These are phyloP conservation scores for Drosophila flavopinicola DNA, from an alignment of 2,888 invertebrate genomes.

Conservation along the genomic window DNA sequence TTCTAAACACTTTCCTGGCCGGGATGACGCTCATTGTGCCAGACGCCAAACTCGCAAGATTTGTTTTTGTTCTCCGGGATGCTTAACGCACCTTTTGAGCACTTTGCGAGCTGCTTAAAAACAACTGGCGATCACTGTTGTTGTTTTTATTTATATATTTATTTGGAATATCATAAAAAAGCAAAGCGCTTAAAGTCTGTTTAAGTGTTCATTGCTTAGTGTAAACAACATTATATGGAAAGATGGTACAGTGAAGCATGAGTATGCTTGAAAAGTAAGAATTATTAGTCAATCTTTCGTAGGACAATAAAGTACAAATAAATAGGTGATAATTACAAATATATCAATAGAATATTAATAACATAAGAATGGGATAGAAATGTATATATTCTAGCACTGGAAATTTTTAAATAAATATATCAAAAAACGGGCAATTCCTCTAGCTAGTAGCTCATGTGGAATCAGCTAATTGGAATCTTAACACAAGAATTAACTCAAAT, in stretches of 20 bases:
- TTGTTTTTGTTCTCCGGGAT: conserved; percentile 11
- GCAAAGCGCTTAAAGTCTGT: conserved; percentile 67
- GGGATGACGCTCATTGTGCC: conserved; percentile 31
- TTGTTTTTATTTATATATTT: conserved; percentile 56
- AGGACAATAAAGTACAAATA: too few species aligned
- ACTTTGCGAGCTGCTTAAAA: conserved; percentile 48
- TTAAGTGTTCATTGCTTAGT: conserved; percentile 71
- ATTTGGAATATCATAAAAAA: conserved; percentile 72
- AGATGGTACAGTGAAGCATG: conserved; percentile 21
- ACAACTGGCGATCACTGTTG: conserved; percentile 34
- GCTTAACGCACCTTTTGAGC: conserved; percentile 58
- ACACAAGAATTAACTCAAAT: conserved; percentile 49
- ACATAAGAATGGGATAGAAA: too few species aligned
- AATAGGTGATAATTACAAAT: too few species aligned
- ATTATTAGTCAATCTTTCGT: neutral
- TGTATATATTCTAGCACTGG: too few species aligned
- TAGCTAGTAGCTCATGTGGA: neutral
- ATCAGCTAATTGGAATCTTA: conserved; percentile 39
- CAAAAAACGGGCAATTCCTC: neutral
- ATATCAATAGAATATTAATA: too few species aligned
- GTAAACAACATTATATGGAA: conserved; percentile 58
- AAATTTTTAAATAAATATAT: neutral
- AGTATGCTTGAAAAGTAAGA: conserved; percentile 6
- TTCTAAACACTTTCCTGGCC: conserved; percentile 47
- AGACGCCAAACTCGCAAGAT: neutral